phyloP scores from a whole-genome alignment of 2,888 invertebrate genomes.

The Scrobipalpa atriplicella region DNA sequence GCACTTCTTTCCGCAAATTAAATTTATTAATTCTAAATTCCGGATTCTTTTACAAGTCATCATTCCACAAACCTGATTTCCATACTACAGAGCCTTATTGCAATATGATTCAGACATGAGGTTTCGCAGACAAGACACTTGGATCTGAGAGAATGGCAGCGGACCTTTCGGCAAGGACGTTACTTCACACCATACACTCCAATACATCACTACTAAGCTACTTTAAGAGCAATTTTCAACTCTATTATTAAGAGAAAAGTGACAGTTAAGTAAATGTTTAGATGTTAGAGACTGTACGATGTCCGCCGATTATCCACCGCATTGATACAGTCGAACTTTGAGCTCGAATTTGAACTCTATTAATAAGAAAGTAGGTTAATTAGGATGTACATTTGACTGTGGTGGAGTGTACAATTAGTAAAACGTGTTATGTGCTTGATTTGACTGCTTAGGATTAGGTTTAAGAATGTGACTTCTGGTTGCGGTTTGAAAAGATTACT shows the following conservation, averaged over 20 bases:
- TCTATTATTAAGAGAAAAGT: background rate
- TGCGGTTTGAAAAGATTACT: background rate
- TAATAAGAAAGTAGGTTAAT: background rate
- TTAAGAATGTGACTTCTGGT: background rate
- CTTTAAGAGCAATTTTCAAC: background rate
- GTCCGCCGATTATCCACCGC: background rate
- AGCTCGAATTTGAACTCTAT: background rate
- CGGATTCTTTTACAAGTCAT: no score
- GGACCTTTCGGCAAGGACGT: conserved; percentile 71
- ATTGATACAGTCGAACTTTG: background rate
- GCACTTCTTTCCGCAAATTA: no score
- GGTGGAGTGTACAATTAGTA: background rate
- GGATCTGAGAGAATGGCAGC: conserved; percentile 59
- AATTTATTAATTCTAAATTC: no score
- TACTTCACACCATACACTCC: conserved; percentile 39
- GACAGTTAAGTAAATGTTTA: background rate
- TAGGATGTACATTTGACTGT: background rate
- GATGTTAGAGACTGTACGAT: background rate
- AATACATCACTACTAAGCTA: background rate
- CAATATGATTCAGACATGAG: background rate
- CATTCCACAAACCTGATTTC: no score
- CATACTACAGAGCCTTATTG: background rate
- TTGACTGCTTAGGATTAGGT: background rate
- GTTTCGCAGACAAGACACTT: background rate
- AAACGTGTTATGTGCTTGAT: background rate